These are phyloP conservation scores for Drosophila nannoptera DNA, from an alignment of 1,140 invertebrate genomes.

Conservation along the genomic window DNA sequence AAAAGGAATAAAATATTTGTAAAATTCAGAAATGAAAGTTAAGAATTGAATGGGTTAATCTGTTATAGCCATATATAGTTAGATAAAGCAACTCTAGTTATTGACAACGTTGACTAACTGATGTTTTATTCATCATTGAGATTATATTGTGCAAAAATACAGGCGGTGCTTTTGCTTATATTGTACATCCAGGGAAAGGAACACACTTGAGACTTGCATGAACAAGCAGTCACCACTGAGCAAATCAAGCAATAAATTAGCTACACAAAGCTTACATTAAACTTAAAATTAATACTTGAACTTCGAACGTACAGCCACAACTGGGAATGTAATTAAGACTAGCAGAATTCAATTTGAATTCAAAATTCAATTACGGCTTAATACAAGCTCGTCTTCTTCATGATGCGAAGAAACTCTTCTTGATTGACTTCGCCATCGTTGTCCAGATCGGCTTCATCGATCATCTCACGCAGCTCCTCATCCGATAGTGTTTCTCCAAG, in stretches of 20 bases:
- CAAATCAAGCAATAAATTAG: constrained; percentile 16
- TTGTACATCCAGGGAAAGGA: constrained; percentile 25
- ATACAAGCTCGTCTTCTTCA: constrained; percentile 98
- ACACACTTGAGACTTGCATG: constrained; percentile 33
- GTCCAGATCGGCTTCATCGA: constrained; percentile 97
- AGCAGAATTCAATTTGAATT: constrained; percentile 31
- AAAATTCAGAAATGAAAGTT: too few relatives aligned
- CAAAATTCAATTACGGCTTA: constrained; percentile 78
- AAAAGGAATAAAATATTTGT: too few relatives aligned
- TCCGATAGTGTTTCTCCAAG: constrained; percentile 96
- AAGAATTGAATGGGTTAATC: too few relatives aligned
- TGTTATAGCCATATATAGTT: background rate
- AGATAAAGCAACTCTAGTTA: constrained; percentile 3
- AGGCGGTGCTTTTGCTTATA: constrained; percentile 45
- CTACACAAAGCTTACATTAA: constrained; percentile 33
- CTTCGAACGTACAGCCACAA: too few relatives aligned
- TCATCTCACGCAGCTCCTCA: constrained; percentile 98
- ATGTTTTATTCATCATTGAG: constrained; percentile 46
- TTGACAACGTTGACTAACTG: constrained; percentile 44
- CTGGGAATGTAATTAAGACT: constrained; percentile 3
- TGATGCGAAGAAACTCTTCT: constrained; percentile 96
- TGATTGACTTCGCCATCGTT: constrained; percentile 97
- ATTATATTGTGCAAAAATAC: constrained; percentile 51
- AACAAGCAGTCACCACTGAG: constrained; percentile 11
- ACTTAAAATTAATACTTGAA: constrained; percentile 28